Conservation (phyloP, 2,797 vertebrate species). For the Emydoidea blandingii region DNA sequence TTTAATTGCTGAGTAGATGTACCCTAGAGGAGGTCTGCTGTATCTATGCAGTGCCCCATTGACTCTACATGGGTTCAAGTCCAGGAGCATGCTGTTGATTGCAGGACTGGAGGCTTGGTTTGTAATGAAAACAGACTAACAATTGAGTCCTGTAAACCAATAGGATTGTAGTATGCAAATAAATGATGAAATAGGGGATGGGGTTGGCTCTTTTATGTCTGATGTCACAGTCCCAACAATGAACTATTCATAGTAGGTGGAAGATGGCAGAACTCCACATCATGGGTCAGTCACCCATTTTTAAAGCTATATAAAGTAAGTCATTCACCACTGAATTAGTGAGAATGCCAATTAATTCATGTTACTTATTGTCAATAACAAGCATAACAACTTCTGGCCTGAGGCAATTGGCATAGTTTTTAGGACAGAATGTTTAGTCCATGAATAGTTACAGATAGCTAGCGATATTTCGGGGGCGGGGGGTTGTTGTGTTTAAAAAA, state of each 20-base stretch:
- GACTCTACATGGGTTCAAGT: neutral
- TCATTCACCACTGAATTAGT: slow-evolving; percentile 56
- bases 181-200: neutral
- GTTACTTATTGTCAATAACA: slow-evolving; percentile 53
- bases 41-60: neutral
- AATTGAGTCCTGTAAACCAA: neutral
- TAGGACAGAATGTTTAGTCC: slow-evolving; percentile 29
- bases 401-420: neutral
- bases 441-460: slow-evolving; percentile 30
- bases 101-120: neutral
- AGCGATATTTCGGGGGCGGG: neutral
- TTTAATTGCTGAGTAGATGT: neutral
- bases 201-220: neutral
- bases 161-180: neutral
- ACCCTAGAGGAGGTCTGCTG: slow-evolving; percentile 45
- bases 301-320: neutral
- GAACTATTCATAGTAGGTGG: neutral
- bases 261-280: neutral
- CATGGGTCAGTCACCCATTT: neutral
- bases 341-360: slow-evolving; percentile 51
- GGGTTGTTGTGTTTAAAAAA: neutral
- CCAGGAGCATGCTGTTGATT: neutral
- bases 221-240: neutral
- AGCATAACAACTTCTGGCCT: slow-evolving; percentile 1
- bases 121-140: neutral